Percentiles rank a stretch among this genome's conserved stretches.
These are phyloP conservation scores for Carettochelys insculpta DNA, from an alignment of 2,113 vertebrate genomes.

Conservation along the genomic window DNA sequence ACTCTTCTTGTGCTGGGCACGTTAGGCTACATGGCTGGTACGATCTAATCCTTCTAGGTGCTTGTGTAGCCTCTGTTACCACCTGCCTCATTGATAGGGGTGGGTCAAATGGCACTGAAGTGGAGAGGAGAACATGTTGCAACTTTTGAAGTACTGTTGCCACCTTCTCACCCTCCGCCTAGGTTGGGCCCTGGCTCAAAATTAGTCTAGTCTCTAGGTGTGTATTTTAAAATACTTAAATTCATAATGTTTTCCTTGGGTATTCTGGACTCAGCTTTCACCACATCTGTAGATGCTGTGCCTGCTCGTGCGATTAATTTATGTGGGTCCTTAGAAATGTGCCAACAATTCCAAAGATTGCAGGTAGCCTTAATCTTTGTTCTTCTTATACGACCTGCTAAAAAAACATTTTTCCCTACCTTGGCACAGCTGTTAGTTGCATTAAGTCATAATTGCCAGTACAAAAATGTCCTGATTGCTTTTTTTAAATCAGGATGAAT, in stretches of 20 bases:
- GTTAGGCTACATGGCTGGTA: neutral
- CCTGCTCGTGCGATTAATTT: neutral
- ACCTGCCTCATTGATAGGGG: neutral
- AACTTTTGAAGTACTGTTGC: neutral
- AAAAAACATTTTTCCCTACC: conserved; percentile 2
- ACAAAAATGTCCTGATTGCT: neutral
- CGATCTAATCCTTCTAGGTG: neutral
- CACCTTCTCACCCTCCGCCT: neutral
- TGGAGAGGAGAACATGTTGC: too few species aligned
- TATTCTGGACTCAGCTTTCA: neutral
- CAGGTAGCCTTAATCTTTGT: neutral
- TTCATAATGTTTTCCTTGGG: neutral
- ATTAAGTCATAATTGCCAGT: neutral
- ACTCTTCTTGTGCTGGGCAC: neutral
- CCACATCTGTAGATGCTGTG: accelerated
- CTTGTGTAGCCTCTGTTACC: neutral
- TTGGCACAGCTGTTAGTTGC: neutral
- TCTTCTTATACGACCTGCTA: neutral
- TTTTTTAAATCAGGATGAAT: neutral
- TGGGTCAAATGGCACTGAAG: neutral
- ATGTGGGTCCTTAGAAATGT: neutral
- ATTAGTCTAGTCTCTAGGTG: neutral
- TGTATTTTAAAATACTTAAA: neutral
- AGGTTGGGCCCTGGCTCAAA: neutral
- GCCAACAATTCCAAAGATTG: neutral